Base-by-base conservation (phyloP, 1,140 invertebrate species). In the Tetramorium parvispinum region DNA sequence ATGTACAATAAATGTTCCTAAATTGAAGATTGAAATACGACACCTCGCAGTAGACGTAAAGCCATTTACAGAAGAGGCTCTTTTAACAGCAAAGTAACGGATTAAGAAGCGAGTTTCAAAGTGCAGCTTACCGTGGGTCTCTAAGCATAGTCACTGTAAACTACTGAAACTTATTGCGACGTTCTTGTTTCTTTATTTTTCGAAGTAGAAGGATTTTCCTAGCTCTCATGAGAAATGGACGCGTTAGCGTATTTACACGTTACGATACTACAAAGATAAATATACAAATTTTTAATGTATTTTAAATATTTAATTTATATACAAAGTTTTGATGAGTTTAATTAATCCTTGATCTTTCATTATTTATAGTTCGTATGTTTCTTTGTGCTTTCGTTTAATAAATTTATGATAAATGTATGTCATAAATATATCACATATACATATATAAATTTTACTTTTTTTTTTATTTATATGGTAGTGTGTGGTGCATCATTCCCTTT, bases 81-180 rank as follows among this genome's bases (percentile, higher is more conserved):
- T 55, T 87, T 27, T 65, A 40, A 83, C 18, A 83, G 46, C 6
- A 53, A 87, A 83, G 13, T 70, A 55, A 53, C 37, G 32, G 32
- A 46, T 63, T 55, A 70, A 86, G 55, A 68, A 46, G 3, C 65
- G 24, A 43, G 16, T 43, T n/a, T 68, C 43, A 55, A 87, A 61
- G 8, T 40, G 24, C 13, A 81, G 55, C 78, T 55, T 70, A 37
- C 5, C 40, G 16, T 16, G 32, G n/a, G 18, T 68, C n/a, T 40
- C 7, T 27, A 43, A 66, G 32, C 65, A 61, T 78, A 51, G 46
- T 79, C 32, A n/a, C 27, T 43, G 49, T 70, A 37, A 78, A 78
- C 59, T 51, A 13, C 21, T 55, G 21, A 43, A 81, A 81, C n/a
- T 81, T 81, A 81, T 57, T 43, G 37, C 21, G 21, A 70, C 32